Conservation (phyloP, 1,140 invertebrate species). For the Acromyrmex heyeri region DNA sequence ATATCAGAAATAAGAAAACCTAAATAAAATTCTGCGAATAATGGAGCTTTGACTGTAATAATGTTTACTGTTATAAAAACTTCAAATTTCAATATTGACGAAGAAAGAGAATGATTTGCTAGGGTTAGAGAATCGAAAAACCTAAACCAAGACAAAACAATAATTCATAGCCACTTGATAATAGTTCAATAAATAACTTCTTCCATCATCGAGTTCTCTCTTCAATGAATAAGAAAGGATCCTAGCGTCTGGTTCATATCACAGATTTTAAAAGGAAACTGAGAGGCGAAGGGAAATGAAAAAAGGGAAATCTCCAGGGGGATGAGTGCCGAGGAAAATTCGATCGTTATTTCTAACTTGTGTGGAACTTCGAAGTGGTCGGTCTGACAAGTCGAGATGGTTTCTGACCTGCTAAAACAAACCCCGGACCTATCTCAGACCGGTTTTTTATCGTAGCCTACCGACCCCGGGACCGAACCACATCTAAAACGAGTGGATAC, state of each 20-base stretch:
- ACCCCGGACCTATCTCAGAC: constrained; percentile 73
- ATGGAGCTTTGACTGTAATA: not conserved
- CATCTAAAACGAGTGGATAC: constrained; percentile 59
- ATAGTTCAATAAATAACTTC: constrained; percentile 11
- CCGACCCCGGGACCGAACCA: constrained; percentile 32
- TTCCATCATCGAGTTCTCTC: not conserved
- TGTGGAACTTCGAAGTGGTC: constrained; percentile 34
- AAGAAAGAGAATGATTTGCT: not conserved
- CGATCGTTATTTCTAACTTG: constrained; percentile 72
- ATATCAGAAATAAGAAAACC: not conserved
- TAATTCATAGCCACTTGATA: not conserved
- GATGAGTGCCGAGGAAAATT: constrained; percentile 31
- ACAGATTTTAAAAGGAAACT: not conserved
- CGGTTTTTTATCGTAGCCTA: constrained; percentile 62
- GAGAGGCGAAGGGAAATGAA: not conserved
- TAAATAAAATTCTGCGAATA: not conserved
- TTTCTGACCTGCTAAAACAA: constrained; percentile 80
- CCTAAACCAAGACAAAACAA: not conserved
- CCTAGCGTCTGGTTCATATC: constrained; percentile 38
- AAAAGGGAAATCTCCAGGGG: not conserved
- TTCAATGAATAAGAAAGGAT: constrained; percentile 38
- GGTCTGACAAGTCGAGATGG: constrained; percentile 44
- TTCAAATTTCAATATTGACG: not conserved
- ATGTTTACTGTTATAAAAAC: constrained; percentile 1
- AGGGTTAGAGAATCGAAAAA: not conserved